Evolutionary conservation across 2,797 vertebrate genomes (phyloP).

Genomic region (Typhlichthys subterraneus): DNA sequence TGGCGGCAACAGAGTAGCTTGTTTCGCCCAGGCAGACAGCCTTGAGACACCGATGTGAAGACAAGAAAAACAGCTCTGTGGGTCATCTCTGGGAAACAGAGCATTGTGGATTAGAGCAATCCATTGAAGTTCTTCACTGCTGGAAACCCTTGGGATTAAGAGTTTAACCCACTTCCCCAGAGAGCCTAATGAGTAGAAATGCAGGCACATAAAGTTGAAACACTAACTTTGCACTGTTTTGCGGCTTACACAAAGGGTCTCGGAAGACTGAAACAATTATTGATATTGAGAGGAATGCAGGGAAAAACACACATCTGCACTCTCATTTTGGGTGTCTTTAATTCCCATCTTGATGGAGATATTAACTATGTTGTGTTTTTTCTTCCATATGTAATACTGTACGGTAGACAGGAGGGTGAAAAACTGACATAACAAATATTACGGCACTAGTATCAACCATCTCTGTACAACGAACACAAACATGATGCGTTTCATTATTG

Average conservation of each 20-base stretch:
- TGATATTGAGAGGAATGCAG: background rate
- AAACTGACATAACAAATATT: too few species aligned
- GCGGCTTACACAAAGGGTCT: background rate
- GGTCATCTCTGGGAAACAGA: conserved; percentile 46
- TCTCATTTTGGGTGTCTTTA: too few species aligned
- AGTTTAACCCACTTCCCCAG: conserved; percentile 39
- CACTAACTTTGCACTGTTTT: conserved; percentile 4
- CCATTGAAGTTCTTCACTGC: conserved; percentile 26
- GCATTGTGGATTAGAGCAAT: conserved; percentile 59
- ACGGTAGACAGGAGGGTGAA: too few species aligned
- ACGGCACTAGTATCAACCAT: too few species aligned
- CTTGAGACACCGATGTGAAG: conserved; percentile 19
- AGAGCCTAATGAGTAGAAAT: conserved; percentile 51
- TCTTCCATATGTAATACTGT: too few species aligned
- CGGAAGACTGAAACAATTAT: background rate
- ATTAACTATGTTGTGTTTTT: too few species aligned
- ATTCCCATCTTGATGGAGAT: too few species aligned
- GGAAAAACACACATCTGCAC: background rate
- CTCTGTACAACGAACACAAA: too few species aligned
- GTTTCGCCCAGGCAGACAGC: conserved; percentile 29
- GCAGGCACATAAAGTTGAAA: conserved; percentile 23
- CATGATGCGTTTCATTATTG: too few species aligned
- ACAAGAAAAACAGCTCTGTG: conserved; percentile 30
- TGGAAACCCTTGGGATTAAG: conserved; percentile 56
- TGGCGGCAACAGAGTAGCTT: conserved; percentile 28